Evolutionary conservation across 2,797 vertebrate genomes (phyloP), one percentile per base, ranked within the genome.

Genomic region (Clarias pachynema): DNA sequence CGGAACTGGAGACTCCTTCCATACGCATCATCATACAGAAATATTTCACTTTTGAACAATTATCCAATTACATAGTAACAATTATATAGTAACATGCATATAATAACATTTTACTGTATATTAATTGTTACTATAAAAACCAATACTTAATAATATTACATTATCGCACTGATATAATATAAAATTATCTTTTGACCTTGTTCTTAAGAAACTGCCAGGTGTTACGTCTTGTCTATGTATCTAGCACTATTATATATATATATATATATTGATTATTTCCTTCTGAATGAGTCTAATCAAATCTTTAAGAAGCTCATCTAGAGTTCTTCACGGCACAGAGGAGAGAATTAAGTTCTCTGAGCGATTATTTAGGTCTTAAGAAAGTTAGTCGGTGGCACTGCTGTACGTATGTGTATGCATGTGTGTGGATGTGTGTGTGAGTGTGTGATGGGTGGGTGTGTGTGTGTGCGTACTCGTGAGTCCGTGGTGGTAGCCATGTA

Each of bases 401-500:
- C 56, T 57, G 8, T 56, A 53, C 12, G 73, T 56, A 53, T 22
- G 73, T 75, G 73, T 56, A 26, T 31, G 73, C 26, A 26, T 29
- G 72, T 74, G 72, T 74, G 14, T 49, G 37, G 5, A 12, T 77
- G 93, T 90, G 92, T 10, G 86, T 49, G 4, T 89, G 92, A 10
- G 37, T 14, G 70, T 77, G 93, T 91, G 93, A 90, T 88, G 89
- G 65, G 78, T 68, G 93, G 90, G 92, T 49, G 83, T 70, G 6
- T 90, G 92, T 92, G 93, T 92, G 91, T 90, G 89, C n/a, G 89
- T 87, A 89, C 91, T 40, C 68, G 57, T 81, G 72, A 75, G 62
- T 57, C 49, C 91, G 91, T 90, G 92, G 93, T 94, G 91, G 92
- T 92, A 92, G 93, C 87, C 90, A 92, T 93, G 92, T 92, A 93